Evolutionary conservation across 1,140 invertebrate species (phyloP), one percentile per base, ranked within the genome.

Genomic region (Aphelinus atriplicis): DNA sequence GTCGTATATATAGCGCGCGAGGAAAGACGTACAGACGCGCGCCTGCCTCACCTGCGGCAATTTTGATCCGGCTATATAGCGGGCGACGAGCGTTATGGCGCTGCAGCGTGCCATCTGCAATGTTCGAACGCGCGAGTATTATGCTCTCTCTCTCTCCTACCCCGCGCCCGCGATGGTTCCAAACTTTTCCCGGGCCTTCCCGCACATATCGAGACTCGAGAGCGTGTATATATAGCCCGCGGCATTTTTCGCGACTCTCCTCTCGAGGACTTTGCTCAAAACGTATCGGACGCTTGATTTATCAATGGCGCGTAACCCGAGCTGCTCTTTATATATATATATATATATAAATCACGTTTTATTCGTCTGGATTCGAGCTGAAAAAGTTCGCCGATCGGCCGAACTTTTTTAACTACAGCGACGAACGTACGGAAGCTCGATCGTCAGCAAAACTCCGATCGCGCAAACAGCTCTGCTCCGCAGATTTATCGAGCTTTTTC

Each of bases 261-360:
- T 67, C 42, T 67, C 65, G 53, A 46, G 65, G 65, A 26, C 7
- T 67, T 67, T 43, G 42, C 65, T 62, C 43, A 5, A 4, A 58
- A 9, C 58, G 5, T n/a, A 48, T 10, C 2, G 51, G 42, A 68
- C 45, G 45, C 9, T 68, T 68, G 66, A 68, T 68, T 68, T 68
- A 68, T 68, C 66, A 68, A 58, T 67, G 26, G 53, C 55, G 10
- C 10, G 7, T 26, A 60, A 9, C 1, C 26, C 6, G 6, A 60
- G 26, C 57, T n/a, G n/a, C 3, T n/a, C 26, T 71, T 71, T 64
- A 63, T 26, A 26, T 26, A 26, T 71, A 64, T 63, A 71, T 64
- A 63, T 26, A 26, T 26, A 26, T 71, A 64, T 63, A 71, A 71
- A 71, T 63, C 70, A 56, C 51, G 60, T 62, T 63, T 64, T 64